These are phyloP conservation scores for Schlechtendalia chinensis DNA, from an alignment of 1,140 invertebrate species.

Conservation along the genomic window DNA sequence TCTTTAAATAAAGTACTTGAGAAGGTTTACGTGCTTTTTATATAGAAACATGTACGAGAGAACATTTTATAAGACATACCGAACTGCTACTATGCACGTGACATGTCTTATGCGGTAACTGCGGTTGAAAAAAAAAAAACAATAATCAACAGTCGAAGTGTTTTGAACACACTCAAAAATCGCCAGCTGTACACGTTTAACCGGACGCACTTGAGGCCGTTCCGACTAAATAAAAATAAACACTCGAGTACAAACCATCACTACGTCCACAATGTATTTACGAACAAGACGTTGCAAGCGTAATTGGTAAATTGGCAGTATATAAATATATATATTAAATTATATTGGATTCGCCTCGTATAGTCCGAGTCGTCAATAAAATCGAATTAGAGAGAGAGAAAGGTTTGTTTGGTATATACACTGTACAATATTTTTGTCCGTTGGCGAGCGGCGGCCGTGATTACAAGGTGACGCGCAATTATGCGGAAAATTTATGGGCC, in stretches of 20 bases:
- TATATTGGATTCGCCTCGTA: neutral
- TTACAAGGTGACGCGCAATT: constrained; percentile 22
- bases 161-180: constrained; percentile 30
- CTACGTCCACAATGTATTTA: neutral
- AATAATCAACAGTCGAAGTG: constrained; percentile 33
- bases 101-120: neutral
- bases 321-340: neutral
- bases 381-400: neutral
- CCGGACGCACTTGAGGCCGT: constrained; percentile 1
- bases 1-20: constrained; percentile 10
- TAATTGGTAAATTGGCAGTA: constrained; percentile 28
- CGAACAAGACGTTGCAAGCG: constrained; percentile 1
- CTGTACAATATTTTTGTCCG: neutral
- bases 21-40: neutral
- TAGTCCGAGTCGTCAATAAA: constrained; percentile 6
- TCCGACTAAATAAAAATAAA: constrained; percentile 15
- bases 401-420: neutral
- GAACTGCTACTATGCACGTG: too few species aligned
- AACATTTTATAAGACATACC: neutral
- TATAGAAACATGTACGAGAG: neutral
- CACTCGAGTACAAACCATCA: neutral
- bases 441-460: constrained; percentile 2
- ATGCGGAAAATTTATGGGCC: constrained; percentile 41
- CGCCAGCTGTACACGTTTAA: constrained; percentile 16
- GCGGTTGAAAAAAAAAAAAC: constrained; percentile 12